These are phyloP conservation scores for Stichopus chloronotus DNA, from an alignment of 35 echinoderm and acorn worm species.

Conservation along the genomic window DNA sequence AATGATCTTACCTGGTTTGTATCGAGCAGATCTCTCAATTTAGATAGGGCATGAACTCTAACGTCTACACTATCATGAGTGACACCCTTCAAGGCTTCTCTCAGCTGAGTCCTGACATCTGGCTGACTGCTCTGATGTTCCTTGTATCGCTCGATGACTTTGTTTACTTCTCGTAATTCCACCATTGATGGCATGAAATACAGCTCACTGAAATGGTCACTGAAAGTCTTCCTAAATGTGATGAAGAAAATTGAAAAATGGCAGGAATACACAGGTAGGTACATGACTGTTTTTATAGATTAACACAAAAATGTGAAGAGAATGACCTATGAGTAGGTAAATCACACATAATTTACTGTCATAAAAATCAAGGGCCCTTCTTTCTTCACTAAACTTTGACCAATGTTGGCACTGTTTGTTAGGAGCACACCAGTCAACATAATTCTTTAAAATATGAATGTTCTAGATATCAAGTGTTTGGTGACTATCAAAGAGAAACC, in stretches of 20 bases:
- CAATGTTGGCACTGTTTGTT: no score
- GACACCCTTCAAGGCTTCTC: slow-evolving; percentile 82
- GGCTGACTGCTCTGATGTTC: slow-evolving; percentile 82
- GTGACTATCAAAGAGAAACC: no score
- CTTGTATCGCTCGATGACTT: slow-evolving; percentile 75
- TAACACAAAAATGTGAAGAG: no score
- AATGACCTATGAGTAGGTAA: no score
- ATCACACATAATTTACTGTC: no score
- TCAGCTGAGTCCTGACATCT: slow-evolving; percentile 83
- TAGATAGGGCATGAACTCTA: slow-evolving; percentile 87
- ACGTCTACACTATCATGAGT: slow-evolving; percentile 97
- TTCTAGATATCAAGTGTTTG: no score
- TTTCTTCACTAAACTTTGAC: no score
- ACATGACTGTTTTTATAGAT: no score
- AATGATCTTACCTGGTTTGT: slow-evolving; percentile 72
- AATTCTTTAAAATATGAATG: no score
- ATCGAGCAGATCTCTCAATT: slow-evolving; percentile 83
- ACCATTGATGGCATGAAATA: slow-evolving; percentile 94
- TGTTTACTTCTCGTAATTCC: slow-evolving; percentile 78
- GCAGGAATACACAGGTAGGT: no score
- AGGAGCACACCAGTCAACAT: no score
- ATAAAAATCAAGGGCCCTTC: no score
- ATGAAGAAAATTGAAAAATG: background rate
- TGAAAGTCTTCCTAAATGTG: slow-evolving; percentile 68
- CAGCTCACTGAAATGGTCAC: slow-evolving; percentile 84